These are phyloP conservation scores for Xiphophorus couchianus DNA, from an alignment of 2,113 vertebrate genomes.

Conservation along the genomic window DNA sequence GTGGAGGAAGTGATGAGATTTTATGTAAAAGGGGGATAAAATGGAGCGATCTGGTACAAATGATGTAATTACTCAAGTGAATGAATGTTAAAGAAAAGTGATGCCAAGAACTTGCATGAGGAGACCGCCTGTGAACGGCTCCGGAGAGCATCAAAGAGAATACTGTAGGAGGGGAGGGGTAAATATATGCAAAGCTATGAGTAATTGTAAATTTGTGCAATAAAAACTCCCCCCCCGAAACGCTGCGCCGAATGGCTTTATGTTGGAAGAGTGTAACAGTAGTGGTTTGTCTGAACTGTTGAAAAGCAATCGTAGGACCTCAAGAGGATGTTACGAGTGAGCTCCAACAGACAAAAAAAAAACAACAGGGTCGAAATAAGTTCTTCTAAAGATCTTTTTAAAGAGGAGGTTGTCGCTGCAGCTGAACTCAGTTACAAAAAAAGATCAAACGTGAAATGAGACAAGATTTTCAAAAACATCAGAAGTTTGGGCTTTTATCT, in stretches of 20 bases:
- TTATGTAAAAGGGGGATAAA: constrained; percentile 46
- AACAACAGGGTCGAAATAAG: neutral
- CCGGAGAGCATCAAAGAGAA: constrained; percentile 65
- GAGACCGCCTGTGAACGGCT: constrained; percentile 43
- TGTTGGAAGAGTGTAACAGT: neutral
- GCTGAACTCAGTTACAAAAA: neutral
- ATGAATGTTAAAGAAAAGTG: constrained; percentile 37
- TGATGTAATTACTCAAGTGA: constrained; percentile 58
- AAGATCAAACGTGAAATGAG: neutral
- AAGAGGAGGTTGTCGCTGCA: neutral
- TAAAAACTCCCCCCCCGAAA: constrained; percentile 23
- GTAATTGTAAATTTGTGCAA: constrained; percentile 33
- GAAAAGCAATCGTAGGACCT: constrained; percentile 14
- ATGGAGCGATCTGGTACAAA: constrained; percentile 41
- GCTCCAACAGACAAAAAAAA: constrained; percentile 9
- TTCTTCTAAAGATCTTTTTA: constrained; percentile 14
- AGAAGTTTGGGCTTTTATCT: neutral
- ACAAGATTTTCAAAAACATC: neutral
- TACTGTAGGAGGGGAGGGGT: constrained; percentile 44
- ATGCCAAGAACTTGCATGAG: constrained; percentile 36
- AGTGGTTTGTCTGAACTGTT: constrained; percentile 16
- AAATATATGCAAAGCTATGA: neutral
- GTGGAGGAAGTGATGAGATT: constrained; percentile 33
- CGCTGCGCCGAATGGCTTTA: neutral
- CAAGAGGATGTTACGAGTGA: constrained; percentile 24